Evolutionary conservation across 2,888 invertebrate species (phyloP), one percentile per base, ranked within the genome.

Genomic region (Sympetrum striolatum): DNA sequence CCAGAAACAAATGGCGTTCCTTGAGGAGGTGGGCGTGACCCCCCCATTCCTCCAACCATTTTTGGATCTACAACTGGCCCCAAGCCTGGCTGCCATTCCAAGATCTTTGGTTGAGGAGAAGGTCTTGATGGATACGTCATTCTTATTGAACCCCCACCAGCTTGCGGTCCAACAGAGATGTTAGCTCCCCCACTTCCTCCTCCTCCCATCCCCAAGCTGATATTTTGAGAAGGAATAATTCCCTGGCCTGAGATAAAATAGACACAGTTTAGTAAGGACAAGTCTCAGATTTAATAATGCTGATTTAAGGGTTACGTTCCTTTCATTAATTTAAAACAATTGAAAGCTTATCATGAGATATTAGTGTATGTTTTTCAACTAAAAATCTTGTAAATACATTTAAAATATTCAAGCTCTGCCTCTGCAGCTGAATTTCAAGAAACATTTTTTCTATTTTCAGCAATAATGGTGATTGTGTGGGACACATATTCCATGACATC

Each of bases 241-340:
- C 92, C 93, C 92, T 93, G 93, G 53, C 92, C 93, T 93, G 91
- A 31, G 91, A 91, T 91, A 90, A 81, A 91, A 91, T 6, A 90
- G 37, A 90, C 90, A 39, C 39, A 44, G 53, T 53, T 53, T 53
- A 53, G 18, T 10, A 6, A 39, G 48, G 15, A 53, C 12, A 53
- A 1, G 15, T 53, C 18, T 18, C 2, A 53, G 53, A 53, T 18
- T 53, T 53, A 1, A 18, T 18, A 1, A 18, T 18, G 18, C 18
- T 53, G 15, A 1, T 35, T 12, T 31, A 79, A 10, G 31, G 14
- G 35, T 25, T 31, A 44, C 44, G 0, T 44, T 8, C n/a, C n/a
- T 44, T 6, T 44, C 10, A 8, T 8, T 44, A 6, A 8, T 8
- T 44, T 6, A 0, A 6, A 44, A 44, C 0, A 44, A 44, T n/a